Conservation (phyloP, 2,888 invertebrate genomes). For the Papilio gigon region DNA sequence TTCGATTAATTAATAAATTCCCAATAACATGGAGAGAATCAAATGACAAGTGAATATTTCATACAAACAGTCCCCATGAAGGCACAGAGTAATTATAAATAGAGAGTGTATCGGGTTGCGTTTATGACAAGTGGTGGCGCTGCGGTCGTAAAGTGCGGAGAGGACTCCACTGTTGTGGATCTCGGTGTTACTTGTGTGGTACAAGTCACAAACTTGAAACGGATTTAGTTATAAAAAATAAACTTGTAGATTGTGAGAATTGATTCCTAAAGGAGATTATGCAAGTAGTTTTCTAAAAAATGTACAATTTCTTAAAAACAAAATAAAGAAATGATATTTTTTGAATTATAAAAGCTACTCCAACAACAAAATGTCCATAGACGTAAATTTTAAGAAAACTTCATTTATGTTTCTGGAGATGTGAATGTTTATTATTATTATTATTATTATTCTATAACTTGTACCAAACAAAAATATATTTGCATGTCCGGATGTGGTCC, state of each 20-base stretch:
- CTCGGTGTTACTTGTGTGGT: conserved; percentile 21
- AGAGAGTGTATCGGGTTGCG: conserved; percentile 49
- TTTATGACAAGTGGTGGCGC: conserved; percentile 52
- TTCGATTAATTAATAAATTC: conserved; percentile 12
- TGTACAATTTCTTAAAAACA: too few species aligned
- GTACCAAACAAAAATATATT: conserved; percentile 48
- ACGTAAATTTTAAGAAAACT: too few species aligned
- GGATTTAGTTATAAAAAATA: not conserved
- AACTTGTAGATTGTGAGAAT: not conserved
- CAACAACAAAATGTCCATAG: too few species aligned
- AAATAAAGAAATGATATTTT: too few species aligned
- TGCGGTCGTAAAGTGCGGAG: conserved; percentile 56
- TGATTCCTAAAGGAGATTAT: too few species aligned
- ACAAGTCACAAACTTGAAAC: conserved; percentile 24
- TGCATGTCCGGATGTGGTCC: conserved; percentile 55
- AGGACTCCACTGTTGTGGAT: conserved; percentile 47
- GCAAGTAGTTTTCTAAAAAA: too few species aligned
- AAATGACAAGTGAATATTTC: conserved; percentile 36
- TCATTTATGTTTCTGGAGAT: too few species aligned
- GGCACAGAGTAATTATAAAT: conserved; percentile 57
- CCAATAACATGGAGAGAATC: conserved; percentile 13
- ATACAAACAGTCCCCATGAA: conserved; percentile 45
- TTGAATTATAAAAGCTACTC: too few species aligned
- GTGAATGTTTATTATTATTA: too few species aligned
- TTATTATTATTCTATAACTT: conserved; percentile 21